Base-by-base conservation (phyloP, 2,113 vertebrate genomes). In the Lates calcarifer region DNA sequence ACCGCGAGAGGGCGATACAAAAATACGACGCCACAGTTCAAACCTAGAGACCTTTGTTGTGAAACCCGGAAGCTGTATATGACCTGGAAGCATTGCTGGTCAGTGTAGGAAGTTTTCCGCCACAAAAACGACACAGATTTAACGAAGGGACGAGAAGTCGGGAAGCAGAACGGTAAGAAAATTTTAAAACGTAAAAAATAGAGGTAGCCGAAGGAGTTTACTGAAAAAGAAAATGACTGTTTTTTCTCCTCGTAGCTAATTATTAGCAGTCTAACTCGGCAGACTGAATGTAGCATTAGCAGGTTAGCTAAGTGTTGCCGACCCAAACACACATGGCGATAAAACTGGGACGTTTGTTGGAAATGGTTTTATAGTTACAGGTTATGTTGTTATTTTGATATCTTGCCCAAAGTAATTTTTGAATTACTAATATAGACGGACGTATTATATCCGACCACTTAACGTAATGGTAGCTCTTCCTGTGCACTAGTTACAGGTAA, bases 281-380 rank as follows among this genome's bases (percentile, higher is more conserved):
- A 17, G 4, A 55, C 6, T 37, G 13, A 17, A 20, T 8, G 7
- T 26, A 26, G 37, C 39, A 18, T 74, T 87, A 92, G 88, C 89
- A 61, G 5, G 2, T 7, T 6, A 69, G 86, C 86, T 91, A 87
- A 85, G 33, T 56, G 24, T 80, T 62, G 70, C 74, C 45, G 14
- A 68, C 22, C 18, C 69, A 65, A 65, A 77, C 60, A 89, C 85
- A 82, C 89, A 91, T 91, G 91, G 85, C 74, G 58, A 64, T 22
- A 26, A 70, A 41, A 75, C 20, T 3, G n/a, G 71, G 8, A n/a
- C 22, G 43, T 47, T 72, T 17, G 13, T 22, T 37, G 11, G 24
- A 24, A 35, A 12, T 8, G 0, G 0, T 41, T n/a, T 67, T 58
- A 5, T 1, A 37, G 13, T 13, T 9, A 10, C 1, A n/a, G 2